These are phyloP conservation scores for Gadopsis bispinosus DNA, from an alignment of 2,797 vertebrate genomes.

Conservation along the genomic window DNA sequence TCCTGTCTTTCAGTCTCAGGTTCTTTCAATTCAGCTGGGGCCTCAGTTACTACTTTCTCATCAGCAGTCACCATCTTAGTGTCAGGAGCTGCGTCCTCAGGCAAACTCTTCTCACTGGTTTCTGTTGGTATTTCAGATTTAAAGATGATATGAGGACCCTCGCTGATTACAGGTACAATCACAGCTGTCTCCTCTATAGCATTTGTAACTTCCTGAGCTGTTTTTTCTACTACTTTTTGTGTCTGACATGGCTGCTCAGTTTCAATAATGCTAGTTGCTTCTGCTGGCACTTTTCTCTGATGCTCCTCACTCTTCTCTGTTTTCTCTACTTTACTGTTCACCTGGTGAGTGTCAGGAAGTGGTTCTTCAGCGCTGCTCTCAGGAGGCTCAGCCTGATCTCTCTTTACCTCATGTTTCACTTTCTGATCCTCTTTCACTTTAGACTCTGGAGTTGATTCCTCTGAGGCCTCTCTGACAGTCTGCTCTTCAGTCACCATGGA, in stretches of 20 bases:
- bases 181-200: slow-evolving; percentile 28
- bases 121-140: slow-evolving; percentile 37
- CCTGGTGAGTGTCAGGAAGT: slow-evolving; percentile 15
- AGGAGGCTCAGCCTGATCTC: slow-evolving; percentile 28
- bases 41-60: slow-evolving; percentile 21
- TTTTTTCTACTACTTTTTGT: slow-evolving; percentile 30
- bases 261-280: slow-evolving; percentile 16
- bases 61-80: slow-evolving; percentile 7
- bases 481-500: slow-evolving; percentile 21
- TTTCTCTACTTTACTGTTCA: slow-evolving; percentile 34
- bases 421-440: slow-evolving; percentile 40
- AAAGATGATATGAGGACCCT: slow-evolving; percentile 1
- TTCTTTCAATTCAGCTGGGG: slow-evolving; percentile 27
- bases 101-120: slow-evolving; percentile 7
- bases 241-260: slow-evolving; percentile 15
- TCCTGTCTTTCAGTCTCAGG: slow-evolving; percentile 39
- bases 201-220: neutral
- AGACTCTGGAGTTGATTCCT: slow-evolving; percentile 42
- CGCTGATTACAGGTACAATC: slow-evolving; percentile 1
- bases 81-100: slow-evolving; percentile 33
- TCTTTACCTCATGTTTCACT: slow-evolving; percentile 43
- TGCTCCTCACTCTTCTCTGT: slow-evolving; percentile 18
- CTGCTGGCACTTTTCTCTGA: slow-evolving; percentile 21
- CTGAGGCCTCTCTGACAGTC: slow-evolving; percentile 33
- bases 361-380: slow-evolving; percentile 15